Base-by-base conservation (phyloP, 2,113 vertebrate genomes). In the Tricholaema leucomelas region DNA sequence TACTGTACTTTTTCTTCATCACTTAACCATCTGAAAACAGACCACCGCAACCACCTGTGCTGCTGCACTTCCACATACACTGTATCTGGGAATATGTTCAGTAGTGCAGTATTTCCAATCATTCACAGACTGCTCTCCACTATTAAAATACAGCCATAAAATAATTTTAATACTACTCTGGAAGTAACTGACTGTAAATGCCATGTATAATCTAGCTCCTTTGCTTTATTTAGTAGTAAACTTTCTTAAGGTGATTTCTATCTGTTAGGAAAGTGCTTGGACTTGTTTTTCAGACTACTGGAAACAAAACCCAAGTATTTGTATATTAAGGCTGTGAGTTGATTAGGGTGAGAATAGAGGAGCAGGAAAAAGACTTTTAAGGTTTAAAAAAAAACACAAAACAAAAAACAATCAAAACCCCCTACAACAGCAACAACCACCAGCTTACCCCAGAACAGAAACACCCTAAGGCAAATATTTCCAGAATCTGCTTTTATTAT, bases 401-500 rank as follows among this genome's bases (percentile, higher is more conserved):
- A 36, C 18, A 24, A 50, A 50, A 50, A 24, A 44, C 42, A 44
- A 16, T 44, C 42, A 44, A 44, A 44, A 42, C 40, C 20, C 9
- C 20, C 20, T 10, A 23, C 48, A 50, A 24, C 20, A 5, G 10
- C 46, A 48, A 48, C 46, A 48, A 20, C 48, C 24, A 50, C 24
- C 48, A 50, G 25, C 23, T 50, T 23, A 50, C 48, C 48, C 48
- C 23, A 24, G 23, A 50, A 50, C 48, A 50, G 23, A 25, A 50
- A 50, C 48, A 50, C 23, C 48, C 23, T 50, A 50, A 50, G 48
- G 23, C 28, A 90, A 83, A 54, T 84, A 69, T 24, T 90, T 23
- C 9, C 44, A 46, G 42, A 92, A 65, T 18, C 2, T 48, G 65
- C 76, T 72, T 88, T 95, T 90, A 93, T 95, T 93, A 79, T 20